phyloP scores from a whole-genome alignment of 2,113 vertebrate species.

The Semicossyphus pulcher region DNA sequence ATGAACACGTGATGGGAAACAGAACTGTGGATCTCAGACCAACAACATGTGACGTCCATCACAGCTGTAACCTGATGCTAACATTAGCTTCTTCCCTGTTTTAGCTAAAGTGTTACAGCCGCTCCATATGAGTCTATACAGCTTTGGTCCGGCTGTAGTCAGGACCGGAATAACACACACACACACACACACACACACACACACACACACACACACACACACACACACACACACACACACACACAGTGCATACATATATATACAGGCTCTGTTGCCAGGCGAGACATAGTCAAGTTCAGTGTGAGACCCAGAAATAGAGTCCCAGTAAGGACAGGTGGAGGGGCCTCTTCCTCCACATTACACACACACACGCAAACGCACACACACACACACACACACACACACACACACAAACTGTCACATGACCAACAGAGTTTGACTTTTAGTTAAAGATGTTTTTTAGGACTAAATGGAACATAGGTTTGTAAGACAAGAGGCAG shows the following conservation, averaged over 20 bases:
- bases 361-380: slow-evolving; percentile 19
- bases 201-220: background rate
- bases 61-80: background rate
- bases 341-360: slow-evolving; percentile 41
- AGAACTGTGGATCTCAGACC: background rate
- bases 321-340: slow-evolving; percentile 63
- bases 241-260: slow-evolving; percentile 12
- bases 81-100: slow-evolving; percentile 7
- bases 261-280: slow-evolving; percentile 63
- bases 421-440: background rate
- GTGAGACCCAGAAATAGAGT: slow-evolving; percentile 64
- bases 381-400: background rate
- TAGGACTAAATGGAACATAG: slow-evolving; percentile 2
- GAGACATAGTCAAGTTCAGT: slow-evolving; percentile 56
- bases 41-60: background rate
- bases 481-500: background rate
- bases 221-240: background rate
- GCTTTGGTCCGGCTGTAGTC: slow-evolving; percentile 21
- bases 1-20: background rate
- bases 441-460: background rate
- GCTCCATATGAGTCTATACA: slow-evolving; percentile 22
- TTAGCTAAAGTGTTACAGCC: background rate
- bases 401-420: too few species aligned
- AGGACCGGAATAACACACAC: slow-evolving; percentile 36
- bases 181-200: slow-evolving; percentile 1